Percentiles rank a stretch among this genome's conserved stretches.
These are phyloP conservation scores for Synanthedon tipuliformis DNA, from an alignment of 2,888 invertebrate species.

Conservation along the genomic window DNA sequence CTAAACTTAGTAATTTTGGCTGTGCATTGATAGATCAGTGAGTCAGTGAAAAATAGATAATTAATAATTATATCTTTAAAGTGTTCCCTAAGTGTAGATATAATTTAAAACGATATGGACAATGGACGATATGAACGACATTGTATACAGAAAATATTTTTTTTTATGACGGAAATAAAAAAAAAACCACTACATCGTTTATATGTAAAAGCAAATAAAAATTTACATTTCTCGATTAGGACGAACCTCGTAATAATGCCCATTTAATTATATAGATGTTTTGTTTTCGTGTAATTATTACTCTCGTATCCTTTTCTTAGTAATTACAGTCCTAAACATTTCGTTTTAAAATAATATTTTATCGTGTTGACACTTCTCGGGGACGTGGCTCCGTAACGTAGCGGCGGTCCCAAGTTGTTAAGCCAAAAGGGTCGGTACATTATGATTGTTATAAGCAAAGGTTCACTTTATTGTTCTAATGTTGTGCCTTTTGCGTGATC, in stretches of 20 bases:
- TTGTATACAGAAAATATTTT: too few species aligned
- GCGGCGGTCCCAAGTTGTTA: constrained; percentile 36
- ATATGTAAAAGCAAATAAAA: too few species aligned
- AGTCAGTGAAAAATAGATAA: too few species aligned
- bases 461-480: constrained; percentile 53
- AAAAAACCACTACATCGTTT: too few species aligned
- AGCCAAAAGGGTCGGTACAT: constrained; percentile 51
- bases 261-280: background rate
- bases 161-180: too few species aligned
- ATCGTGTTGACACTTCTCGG: constrained; percentile 35
- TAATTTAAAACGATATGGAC: too few species aligned
- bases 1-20: too few species aligned
- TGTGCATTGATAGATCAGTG: too few species aligned
- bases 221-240: too few species aligned
- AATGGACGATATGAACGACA: too few species aligned
- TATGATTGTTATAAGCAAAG: constrained; percentile 55
- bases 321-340: constrained; percentile 17
- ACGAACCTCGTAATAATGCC: background rate
- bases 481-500: constrained; percentile 49
- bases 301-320: constrained; percentile 2
- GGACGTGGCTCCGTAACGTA: constrained; percentile 27
- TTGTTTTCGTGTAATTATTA: background rate
- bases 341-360: constrained; percentile 32
- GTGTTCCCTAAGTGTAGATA: too few species aligned
- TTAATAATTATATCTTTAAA: too few species aligned